Evolutionary conservation across 2,797 vertebrate species (phyloP).

Genomic region (Brotula barbata): DNA sequence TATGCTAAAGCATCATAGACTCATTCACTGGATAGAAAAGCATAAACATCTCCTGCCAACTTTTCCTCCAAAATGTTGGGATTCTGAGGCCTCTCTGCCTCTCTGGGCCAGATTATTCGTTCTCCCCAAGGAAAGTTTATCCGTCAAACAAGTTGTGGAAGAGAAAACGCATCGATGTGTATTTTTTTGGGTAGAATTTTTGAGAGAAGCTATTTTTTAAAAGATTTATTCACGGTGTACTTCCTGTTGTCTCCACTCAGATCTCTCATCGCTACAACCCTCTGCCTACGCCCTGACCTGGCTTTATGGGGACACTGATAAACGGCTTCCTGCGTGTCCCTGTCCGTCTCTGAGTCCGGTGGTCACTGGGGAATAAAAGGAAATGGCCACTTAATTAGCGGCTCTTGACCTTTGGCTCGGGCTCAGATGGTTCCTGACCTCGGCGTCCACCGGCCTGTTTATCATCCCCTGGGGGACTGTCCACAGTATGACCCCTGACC

Average conservation of each 20-base stretch:
- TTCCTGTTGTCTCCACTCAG: too few relatives aligned
- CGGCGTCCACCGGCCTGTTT: constrained; percentile 63
- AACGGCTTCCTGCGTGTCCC: constrained; percentile 29
- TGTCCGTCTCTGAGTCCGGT: constrained; percentile 39
- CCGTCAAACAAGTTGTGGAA: background rate
- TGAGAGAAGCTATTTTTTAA: too few relatives aligned
- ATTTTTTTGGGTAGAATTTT: background rate
- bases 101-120: background rate
- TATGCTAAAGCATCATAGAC: constrained; percentile 88
- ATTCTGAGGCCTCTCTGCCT: constrained; percentile 14
- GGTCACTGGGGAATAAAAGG: constrained; percentile 74
- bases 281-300: constrained; percentile 12
- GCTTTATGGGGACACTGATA: constrained; percentile 48
- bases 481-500: constrained; percentile 65
- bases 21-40: constrained; percentile 81
- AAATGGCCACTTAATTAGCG: constrained; percentile 78
- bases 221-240: too few relatives aligned
- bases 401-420: constrained; percentile 74
- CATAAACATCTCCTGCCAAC: constrained; percentile 77
- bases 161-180: background rate
- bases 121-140: background rate
- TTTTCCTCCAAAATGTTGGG: constrained; percentile 73
- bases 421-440: constrained; percentile 66
- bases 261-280: constrained; percentile 4
- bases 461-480: constrained; percentile 78